phyloP scores from a whole-genome alignment of 2,113 vertebrate genomes.

The Dendropsophus ebraccatus region DNA sequence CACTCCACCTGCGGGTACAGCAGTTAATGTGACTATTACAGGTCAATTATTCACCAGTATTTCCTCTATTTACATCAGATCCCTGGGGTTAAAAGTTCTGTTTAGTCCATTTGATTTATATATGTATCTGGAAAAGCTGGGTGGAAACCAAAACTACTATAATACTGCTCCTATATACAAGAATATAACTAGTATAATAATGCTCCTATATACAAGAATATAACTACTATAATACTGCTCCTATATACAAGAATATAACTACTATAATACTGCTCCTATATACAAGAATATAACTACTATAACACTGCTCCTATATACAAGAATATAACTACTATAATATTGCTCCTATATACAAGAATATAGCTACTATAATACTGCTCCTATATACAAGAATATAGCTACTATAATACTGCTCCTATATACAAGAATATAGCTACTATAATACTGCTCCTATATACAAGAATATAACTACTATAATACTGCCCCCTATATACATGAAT shows the following conservation, averaged over 20 bases:
- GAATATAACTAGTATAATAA: neutral
- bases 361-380: neutral
- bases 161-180: neutral
- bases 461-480: neutral
- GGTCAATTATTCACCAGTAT: too few relatives aligned
- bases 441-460: neutral
- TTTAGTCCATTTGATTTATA: too few relatives aligned
- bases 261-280: neutral
- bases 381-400: neutral
- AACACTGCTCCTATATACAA: neutral
- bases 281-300: slow-evolving; percentile 11
- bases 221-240: neutral
- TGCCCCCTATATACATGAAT: neutral
- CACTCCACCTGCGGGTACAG: neutral
- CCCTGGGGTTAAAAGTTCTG: too few relatives aligned
- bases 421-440: neutral
- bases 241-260: neutral
- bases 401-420: neutral
- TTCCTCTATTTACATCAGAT: too few relatives aligned
- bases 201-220: neutral
- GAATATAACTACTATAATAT: slow-evolving; percentile 8
- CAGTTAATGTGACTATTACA: too few relatives aligned
- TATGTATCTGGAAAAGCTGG: too few relatives aligned
- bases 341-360: neutral
- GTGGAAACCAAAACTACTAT: neutral